phyloP scores from a whole-genome alignment of 92 coral and sea anemone genomes.

The Pocillopora grandis region DNA sequence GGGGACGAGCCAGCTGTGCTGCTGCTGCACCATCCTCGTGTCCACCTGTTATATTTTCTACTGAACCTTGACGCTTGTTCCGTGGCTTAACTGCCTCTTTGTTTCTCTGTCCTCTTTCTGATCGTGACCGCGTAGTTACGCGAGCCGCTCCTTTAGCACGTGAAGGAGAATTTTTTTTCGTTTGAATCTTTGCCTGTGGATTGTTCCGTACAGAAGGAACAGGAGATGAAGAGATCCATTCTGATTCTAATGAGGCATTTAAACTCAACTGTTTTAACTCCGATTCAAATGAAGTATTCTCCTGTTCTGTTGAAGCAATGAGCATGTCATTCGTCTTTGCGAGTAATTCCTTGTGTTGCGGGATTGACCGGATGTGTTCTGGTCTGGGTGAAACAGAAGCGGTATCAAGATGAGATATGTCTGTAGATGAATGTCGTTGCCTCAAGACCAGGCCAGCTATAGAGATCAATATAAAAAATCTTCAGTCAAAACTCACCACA shows the following conservation, averaged over 20 bases:
- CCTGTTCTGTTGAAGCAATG: neutral
- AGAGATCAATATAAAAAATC: neutral
- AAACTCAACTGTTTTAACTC: constrained; percentile 25
- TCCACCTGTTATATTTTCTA: constrained; percentile 16
- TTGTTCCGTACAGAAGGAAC: constrained; percentile 54
- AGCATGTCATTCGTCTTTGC: neutral
- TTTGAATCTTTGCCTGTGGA: constrained; percentile 25
- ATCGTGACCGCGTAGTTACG: constrained; percentile 13
- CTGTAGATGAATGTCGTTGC: neutral
- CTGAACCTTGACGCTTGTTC: constrained; percentile 34
- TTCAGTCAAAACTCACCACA: neutral
- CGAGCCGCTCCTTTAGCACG: neutral
- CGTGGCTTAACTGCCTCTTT: constrained; percentile 15
- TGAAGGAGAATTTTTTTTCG: neutral
- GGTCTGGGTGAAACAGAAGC: neutral
- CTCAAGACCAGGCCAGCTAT: neutral
- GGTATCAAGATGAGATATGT: neutral
- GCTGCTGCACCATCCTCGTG: neutral
- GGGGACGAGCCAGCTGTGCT: constrained; percentile 5
- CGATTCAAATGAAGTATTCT: constrained; percentile 20
- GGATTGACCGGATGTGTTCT: neutral
- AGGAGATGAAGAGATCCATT: constrained; percentile 67
- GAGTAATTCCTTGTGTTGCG: neutral
- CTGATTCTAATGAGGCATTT: constrained; percentile 62
- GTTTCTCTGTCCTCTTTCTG: constrained; percentile 41